Conservation (phyloP, 2,888 invertebrate species). For the Cylloceria caligata region DNA sequence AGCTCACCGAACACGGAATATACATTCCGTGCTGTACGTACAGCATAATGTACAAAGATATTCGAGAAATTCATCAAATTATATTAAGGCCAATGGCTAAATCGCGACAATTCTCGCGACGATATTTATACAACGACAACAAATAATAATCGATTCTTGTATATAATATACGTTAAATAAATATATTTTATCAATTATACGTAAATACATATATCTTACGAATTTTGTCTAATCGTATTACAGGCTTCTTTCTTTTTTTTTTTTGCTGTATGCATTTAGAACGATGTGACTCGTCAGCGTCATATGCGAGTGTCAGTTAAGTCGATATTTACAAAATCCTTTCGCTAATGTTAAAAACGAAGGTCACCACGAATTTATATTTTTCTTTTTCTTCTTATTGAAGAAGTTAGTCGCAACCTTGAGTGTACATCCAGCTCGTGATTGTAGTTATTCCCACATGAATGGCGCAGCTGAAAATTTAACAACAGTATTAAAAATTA, state of each 20-base stretch:
- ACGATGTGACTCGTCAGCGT: not conserved
- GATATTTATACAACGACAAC: slow-evolving; percentile 20
- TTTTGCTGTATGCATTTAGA: not conserved
- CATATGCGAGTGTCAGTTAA: slow-evolving; percentile 2
- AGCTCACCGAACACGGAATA: not conserved
- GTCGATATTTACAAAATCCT: slow-evolving; percentile 32
- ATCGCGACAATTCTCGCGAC: not conserved
- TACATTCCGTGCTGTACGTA: too few species aligned
- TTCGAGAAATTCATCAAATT: not conserved
- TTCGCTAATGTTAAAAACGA: slow-evolving; percentile 11
- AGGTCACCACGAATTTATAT: not conserved
- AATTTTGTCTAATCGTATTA: slow-evolving; percentile 5
- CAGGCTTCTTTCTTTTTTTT: not conserved
- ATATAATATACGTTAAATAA: slow-evolving; percentile 39
- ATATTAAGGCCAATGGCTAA: not conserved
- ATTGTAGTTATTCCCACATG: slow-evolving; percentile 74
- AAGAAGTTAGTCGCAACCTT: slow-evolving; percentile 72
- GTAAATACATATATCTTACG: slow-evolving; percentile 29
- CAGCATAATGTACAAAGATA: too few species aligned
- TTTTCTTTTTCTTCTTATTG: slow-evolving; percentile 38
- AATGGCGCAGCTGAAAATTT: slow-evolving; percentile 73
- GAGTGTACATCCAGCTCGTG: slow-evolving; percentile 75
- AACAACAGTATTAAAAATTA: slow-evolving; percentile 5
- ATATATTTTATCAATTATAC: slow-evolving; percentile 17
- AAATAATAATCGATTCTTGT: slow-evolving; percentile 17